Percentiles rank a stretch among this genome's conserved stretches.
Conservation (phyloP, 1,140 invertebrate genomes). For the Bombus huntii region DNA sequence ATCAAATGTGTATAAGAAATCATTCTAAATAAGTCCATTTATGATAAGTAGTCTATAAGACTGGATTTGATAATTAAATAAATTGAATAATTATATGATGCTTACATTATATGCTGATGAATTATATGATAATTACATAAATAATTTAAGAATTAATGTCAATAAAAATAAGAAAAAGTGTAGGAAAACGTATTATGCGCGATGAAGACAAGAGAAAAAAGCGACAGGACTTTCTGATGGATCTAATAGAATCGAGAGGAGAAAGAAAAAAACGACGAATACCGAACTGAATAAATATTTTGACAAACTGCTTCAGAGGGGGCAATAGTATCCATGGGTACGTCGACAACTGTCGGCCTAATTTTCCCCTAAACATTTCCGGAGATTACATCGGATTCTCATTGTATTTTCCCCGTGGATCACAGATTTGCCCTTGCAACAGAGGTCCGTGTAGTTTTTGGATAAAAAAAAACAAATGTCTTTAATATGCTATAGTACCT, state of each 20-base stretch:
- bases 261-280: constrained; percentile 45
- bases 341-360: constrained; percentile 80
- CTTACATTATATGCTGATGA: no score
- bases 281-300: constrained; percentile 76
- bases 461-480: constrained; percentile 61
- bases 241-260: constrained; percentile 11
- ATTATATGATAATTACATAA: no score
- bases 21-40: no score
- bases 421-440: constrained; percentile 58
- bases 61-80: no score
- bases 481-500: not conserved
- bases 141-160: no score
- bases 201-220: not conserved
- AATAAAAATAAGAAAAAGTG: not conserved
- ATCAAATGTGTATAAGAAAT: no score
- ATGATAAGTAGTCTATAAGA: no score
- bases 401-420: constrained; percentile 73
- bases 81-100: no score
- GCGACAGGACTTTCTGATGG: not conserved
- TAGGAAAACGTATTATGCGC: not conserved
- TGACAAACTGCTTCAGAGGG: constrained; percentile 70
- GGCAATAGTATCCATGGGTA: constrained; percentile 70
- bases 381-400: constrained; percentile 81
- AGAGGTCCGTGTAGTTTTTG: constrained; percentile 60
- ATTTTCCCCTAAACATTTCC: constrained; percentile 81